Evolutionary conservation across 64 coral and sea anemone genomes (phyloP), one percentile per base, ranked within the genome.

Genomic region (Montipora capricornis): DNA sequence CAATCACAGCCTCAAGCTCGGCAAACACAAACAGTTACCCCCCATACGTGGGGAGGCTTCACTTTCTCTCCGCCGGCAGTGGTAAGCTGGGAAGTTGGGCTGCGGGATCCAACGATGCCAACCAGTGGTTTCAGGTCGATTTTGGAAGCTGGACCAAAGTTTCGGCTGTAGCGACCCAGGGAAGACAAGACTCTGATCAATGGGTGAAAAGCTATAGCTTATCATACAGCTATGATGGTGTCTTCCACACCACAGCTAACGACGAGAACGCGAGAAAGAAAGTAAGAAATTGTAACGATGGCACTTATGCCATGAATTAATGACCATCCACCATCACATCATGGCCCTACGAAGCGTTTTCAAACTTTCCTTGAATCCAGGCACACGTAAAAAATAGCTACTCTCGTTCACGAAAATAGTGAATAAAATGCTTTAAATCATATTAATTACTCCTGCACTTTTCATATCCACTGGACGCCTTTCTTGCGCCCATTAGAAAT

Each of bases 101-200:
- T 47, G 91, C 91, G 15, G 74, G 22, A 20, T 5, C 73, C 7
- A 93, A 79, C 20, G 17, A 93, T 64, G 20, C 8, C 17, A 48
- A 87, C 44, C 91, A 93, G 48, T 93, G 59, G 73, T 73, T 93
- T n/a, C 91, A 93, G 66, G 83, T 93, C 0, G 83, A 93, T 59
- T 87, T 93, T 71, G 82, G 81, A 22, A 77, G 53, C 74, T 87
- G 61, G 74, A 74, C 91, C 2, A 77, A 79, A 26, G 73, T 93
- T 4, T 55, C 60, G 14, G 60, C 60, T 2, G 59, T 93, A 16
- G 57, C 74, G 9, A 93, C 91, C 4, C 91, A 93, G 44, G 91
- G 82, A 66, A 49, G 64, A n/a, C 62, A 85, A 70, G 45, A 70
- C 66, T 19, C 73, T 8, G 73, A 6, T 17, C 82, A 87, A 44